Evolutionary conservation across 2,888 invertebrate species (phyloP), one percentile per base, ranked within the genome.

Genomic region (Metacarcinus magister): DNA sequence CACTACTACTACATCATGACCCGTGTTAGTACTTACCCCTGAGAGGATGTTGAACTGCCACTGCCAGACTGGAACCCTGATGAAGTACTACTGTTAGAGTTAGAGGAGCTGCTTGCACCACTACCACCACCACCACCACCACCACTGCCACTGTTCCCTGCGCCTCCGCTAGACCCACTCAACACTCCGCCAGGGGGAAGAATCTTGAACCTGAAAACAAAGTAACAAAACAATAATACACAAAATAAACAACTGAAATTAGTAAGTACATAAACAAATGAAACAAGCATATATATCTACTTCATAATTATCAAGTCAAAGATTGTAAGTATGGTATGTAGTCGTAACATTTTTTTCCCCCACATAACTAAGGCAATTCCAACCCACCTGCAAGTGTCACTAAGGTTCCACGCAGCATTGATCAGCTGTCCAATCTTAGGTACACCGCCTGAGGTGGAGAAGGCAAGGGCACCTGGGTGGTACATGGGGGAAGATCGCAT

Each of bases 401-500:
- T 99, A 87, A 99, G 98, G 97, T 99, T 99, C 99, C 99, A 99
- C 0, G 99, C 99, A 0, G 99, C 99, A 97, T n/a, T 99, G 97
- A 99, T 98, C 43, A 99, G 98, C 97, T 99, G 99, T 13, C 99
- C 99, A 93, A 99, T 99, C 98, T 99, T 99, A 0, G 99, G 99
- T 54, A 99, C 98, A 48, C 99, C 99, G 97, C 99, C 99, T 0
- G 98, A 98, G 97, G 99, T 99, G 23, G 99, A 99, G 97, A 99
- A 99, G 82, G 98, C 98, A 97, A 99, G 98, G 54, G 99, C 99
- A 60, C 99, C 99, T 0, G 99, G 98, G 97, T 99, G 99, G 98
- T 99, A 99, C 98, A 99, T 99, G 0, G 99, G 99, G 97, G n/a
- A n/a, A 97, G 99, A 99, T 97, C 99, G 99, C 99, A 99, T 99